These are phyloP conservation scores for Papilio xuthus DNA, from an alignment of 1,140 invertebrate species.

Conservation along the genomic window DNA sequence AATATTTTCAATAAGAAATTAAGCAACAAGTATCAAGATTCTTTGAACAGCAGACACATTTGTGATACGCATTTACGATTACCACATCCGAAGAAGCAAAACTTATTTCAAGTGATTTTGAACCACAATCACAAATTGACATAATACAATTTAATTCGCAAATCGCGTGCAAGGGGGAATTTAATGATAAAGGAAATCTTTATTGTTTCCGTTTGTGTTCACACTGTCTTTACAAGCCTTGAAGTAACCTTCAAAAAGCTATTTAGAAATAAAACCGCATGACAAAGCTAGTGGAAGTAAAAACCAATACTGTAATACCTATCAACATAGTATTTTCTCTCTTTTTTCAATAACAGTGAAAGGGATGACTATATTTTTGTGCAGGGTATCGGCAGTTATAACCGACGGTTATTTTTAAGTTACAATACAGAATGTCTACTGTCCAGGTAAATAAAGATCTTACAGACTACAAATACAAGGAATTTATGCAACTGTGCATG, in stretches of 20 bases:
- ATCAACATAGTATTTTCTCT: no score
- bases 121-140: neutral
- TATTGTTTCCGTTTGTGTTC: neutral
- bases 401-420: no score
- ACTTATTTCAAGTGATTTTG: conserved; percentile 5
- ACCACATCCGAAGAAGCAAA: neutral
- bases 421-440: no score
- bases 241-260: neutral
- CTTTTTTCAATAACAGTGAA: no score
- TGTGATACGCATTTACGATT: neutral
- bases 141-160: conserved; percentile 23
- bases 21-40: neutral
- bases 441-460: no score
- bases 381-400: no score
- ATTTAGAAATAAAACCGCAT: neutral
- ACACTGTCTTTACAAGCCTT: neutral
- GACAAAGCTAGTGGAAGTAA: neutral
- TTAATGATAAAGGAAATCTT: conserved; percentile 14
- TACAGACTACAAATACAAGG: no score
- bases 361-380: no score
- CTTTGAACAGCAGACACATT: neutral
- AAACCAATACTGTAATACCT: no score
- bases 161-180: conserved; percentile 25
- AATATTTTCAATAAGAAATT: neutral
- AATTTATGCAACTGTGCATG: no score